Evolutionary conservation across 2,888 invertebrate species (phyloP).

Genomic region (Lissocephala sabroskyi): DNA sequence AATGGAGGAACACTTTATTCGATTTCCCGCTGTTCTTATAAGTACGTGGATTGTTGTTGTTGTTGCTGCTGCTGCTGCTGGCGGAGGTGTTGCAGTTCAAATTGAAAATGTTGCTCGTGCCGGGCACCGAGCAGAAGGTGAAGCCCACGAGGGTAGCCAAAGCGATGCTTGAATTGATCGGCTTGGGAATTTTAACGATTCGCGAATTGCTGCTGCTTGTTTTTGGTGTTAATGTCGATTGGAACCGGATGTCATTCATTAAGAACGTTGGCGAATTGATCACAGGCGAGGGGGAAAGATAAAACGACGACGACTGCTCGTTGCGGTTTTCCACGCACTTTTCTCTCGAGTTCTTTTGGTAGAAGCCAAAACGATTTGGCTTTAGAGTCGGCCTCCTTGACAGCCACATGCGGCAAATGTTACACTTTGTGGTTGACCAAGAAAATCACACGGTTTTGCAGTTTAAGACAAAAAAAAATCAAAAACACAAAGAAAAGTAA

Average conservation of each 20-base stretch:
- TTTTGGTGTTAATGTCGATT: constrained; percentile 34
- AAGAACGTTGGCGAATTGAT: constrained; percentile 68
- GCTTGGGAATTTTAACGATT: constrained; percentile 4
- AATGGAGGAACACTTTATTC: constrained; percentile 71
- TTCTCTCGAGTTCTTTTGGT: constrained; percentile 20
- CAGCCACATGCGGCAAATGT: constrained; percentile 72
- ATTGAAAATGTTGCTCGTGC: constrained; percentile 21
- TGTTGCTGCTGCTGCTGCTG: constrained; percentile 48
- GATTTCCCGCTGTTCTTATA: constrained; percentile 70
- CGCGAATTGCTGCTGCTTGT: constrained; percentile 19
- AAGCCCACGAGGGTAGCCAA: background rate
- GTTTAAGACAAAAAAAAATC: constrained; percentile 12
- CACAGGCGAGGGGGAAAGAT: constrained; percentile 46
- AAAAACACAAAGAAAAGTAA: constrained; percentile 7
- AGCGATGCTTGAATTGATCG: background rate
- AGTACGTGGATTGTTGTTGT: constrained; percentile 64
- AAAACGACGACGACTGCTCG: background rate
- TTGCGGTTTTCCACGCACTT: background rate
- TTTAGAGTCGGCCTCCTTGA: constrained; percentile 33
- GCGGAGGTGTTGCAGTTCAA: constrained; percentile 28
- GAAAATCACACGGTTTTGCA: background rate
- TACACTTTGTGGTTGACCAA: constrained; percentile 19
- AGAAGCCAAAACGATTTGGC: constrained; percentile 35
- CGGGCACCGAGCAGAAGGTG: background rate
- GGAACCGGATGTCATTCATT: constrained; percentile 72